phyloP scores from a whole-genome alignment of 1,140 invertebrate genomes.

The Caenorhabditis inopinata region DNA sequence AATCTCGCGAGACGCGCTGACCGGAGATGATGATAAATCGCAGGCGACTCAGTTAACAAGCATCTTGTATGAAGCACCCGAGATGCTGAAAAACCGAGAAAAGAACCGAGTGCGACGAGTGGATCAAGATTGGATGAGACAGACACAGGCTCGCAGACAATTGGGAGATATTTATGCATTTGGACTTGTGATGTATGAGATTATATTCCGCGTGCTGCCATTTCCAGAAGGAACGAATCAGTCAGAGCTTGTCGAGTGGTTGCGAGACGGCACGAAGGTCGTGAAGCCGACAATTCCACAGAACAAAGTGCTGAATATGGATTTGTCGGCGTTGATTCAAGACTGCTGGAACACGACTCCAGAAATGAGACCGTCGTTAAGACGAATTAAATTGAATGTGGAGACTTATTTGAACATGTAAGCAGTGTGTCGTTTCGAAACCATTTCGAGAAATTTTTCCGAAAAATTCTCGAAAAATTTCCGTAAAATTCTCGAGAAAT shows the following conservation, averaged over 20 bases:
- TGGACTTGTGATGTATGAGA: constrained; percentile 66
- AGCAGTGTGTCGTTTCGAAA: neutral
- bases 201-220: constrained; percentile 60
- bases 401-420: constrained; percentile 65
- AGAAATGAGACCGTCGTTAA: constrained; percentile 60
- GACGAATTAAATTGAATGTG: constrained; percentile 62
- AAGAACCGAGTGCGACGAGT: constrained; percentile 42
- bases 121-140: constrained; percentile 52
- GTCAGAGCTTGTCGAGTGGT: constrained; percentile 48
- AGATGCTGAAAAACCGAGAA: constrained; percentile 51
- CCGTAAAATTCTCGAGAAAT: too few relatives aligned
- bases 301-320: constrained; percentile 55
- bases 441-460: too few relatives aligned
- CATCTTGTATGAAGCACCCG: constrained; percentile 46
- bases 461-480: too few relatives aligned
- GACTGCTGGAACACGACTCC: constrained; percentile 64
- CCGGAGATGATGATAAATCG: constrained; percentile 58
- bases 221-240: constrained; percentile 55
- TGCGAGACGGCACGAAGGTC: constrained; percentile 56
- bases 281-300: constrained; percentile 61
- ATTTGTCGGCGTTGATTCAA: constrained; percentile 56
- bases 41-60: constrained; percentile 59
- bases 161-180: constrained; percentile 63
- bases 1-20: constrained; percentile 49
- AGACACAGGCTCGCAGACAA: constrained; percentile 51